Percentiles rank a stretch among this genome's conserved stretches.
Conservation (phyloP, 1,140 invertebrate genomes). For the Aleiodes sp. region DNA sequence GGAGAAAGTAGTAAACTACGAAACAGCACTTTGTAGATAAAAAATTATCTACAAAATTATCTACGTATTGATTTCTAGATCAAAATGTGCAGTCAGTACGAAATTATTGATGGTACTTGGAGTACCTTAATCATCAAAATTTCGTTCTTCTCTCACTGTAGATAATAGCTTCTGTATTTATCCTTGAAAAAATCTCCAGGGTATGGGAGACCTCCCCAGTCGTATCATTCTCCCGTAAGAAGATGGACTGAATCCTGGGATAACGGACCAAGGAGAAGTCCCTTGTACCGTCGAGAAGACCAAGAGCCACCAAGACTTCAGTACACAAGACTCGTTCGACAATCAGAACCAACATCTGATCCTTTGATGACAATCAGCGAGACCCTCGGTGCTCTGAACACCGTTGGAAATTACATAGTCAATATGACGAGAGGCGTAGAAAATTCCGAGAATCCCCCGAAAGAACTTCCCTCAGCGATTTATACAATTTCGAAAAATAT, state of each 20-base stretch:
- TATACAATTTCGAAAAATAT: constrained; percentile 85
- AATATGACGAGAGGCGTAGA: constrained; percentile 75
- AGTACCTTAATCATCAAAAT: no score
- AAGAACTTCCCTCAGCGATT: constrained; percentile 75
- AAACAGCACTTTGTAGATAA: no score
- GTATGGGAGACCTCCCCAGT: constrained; percentile 30
- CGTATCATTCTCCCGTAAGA: constrained; percentile 38
- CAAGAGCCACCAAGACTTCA: constrained; percentile 51
- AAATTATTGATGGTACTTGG: no score
- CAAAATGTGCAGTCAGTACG: no score
- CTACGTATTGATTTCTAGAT: no score
- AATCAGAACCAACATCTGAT: constrained; percentile 47
- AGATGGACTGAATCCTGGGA: constrained; percentile 54
- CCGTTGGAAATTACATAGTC: constrained; percentile 83
- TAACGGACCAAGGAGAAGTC: constrained; percentile 42
- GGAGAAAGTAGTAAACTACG: no score
- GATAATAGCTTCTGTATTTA: no score
- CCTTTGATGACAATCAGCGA: constrained; percentile 66
- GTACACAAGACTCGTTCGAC: constrained; percentile 43
- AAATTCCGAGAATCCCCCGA: constrained; percentile 60
- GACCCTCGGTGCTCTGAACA: constrained; percentile 79
- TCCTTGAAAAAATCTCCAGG: constrained; percentile 20
- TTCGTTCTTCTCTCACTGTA: no score
- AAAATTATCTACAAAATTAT: no score
- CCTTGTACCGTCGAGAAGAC: constrained; percentile 48